Conservation (phyloP, 2,113 vertebrate species). For the Jacana jacana region DNA sequence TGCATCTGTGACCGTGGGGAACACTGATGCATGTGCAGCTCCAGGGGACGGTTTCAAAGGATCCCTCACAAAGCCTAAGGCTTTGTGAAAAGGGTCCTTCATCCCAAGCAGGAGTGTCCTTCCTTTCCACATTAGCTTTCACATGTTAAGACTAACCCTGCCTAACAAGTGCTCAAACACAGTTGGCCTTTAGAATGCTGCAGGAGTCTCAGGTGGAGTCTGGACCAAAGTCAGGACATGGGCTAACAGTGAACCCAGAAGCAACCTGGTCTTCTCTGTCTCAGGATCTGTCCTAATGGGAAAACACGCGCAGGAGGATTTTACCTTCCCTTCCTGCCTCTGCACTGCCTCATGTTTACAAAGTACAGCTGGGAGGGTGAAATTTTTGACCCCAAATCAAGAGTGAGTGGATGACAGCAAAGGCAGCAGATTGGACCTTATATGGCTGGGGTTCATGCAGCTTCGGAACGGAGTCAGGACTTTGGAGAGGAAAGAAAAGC, state of each 20-base stretch:
- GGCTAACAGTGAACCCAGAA: not conserved
- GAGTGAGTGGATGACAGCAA: not conserved
- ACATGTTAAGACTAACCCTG: not conserved
- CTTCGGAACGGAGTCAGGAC: not conserved
- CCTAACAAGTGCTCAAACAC: not conserved
- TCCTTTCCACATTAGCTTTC: not conserved
- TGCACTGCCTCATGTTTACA: not conserved
- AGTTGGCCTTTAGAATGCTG: not conserved
- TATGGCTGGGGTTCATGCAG: fast-evolving
- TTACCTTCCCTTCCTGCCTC: not conserved
- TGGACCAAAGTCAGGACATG: not conserved
- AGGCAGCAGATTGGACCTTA: not conserved
- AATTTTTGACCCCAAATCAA: not conserved
- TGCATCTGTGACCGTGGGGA: not conserved
- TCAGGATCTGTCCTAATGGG: not conserved
- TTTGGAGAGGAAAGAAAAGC: not conserved
- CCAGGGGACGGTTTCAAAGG: not conserved
- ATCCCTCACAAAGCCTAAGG: not conserved
- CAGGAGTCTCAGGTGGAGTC: not conserved
- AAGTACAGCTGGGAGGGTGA: not conserved
- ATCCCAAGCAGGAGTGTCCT: not conserved
- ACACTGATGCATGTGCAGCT: not conserved
- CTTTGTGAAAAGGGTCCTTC: not conserved
- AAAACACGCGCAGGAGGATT: not conserved
- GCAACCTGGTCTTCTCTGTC: not conserved